A percentile compares a stretch with the other conserved stretches of the same genome.
Conservation (phyloP, 1,140 invertebrate genomes). For the Drosophila elegans region DNA sequence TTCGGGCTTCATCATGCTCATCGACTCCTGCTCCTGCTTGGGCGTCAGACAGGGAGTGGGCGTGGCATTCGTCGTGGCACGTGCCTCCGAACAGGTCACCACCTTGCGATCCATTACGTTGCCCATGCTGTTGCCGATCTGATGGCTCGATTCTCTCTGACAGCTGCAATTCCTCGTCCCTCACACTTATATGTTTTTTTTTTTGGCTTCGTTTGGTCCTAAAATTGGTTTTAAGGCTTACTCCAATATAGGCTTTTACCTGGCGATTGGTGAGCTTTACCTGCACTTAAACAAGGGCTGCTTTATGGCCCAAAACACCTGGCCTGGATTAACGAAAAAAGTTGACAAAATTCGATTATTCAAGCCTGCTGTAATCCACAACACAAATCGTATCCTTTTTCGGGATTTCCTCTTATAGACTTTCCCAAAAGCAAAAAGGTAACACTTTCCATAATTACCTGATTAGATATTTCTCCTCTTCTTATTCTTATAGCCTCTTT, state of each 20-base stretch:
- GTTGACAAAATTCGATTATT: conserved; percentile 16
- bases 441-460: background rate
- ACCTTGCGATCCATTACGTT: conserved; percentile 48
- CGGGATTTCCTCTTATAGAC: conserved; percentile 18
- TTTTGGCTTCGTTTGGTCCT: background rate
- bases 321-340: conserved; percentile 41
- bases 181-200: conserved; percentile 38
- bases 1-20: background rate
- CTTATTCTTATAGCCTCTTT: background rate
- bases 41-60: background rate
- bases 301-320: conserved; percentile 43
- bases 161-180: conserved; percentile 36
- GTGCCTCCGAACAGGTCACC: conserved; percentile 31
- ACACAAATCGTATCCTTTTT: conserved; percentile 2
- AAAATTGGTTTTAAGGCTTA: background rate
- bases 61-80: background rate
- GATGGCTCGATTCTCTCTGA: conserved; percentile 48
- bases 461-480: background rate
- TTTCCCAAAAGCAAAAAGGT: background rate
- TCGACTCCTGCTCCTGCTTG: conserved; percentile 7
- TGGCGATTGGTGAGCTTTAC: conserved; percentile 27
- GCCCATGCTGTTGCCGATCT: conserved; percentile 48
- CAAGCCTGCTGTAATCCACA: conserved; percentile 8
- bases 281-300: conserved; percentile 5
- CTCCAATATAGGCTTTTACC: conserved; percentile 12